Evolutionary conservation across 2,888 invertebrate genomes (phyloP).

Genomic region (Camptogramma bilineatum): DNA sequence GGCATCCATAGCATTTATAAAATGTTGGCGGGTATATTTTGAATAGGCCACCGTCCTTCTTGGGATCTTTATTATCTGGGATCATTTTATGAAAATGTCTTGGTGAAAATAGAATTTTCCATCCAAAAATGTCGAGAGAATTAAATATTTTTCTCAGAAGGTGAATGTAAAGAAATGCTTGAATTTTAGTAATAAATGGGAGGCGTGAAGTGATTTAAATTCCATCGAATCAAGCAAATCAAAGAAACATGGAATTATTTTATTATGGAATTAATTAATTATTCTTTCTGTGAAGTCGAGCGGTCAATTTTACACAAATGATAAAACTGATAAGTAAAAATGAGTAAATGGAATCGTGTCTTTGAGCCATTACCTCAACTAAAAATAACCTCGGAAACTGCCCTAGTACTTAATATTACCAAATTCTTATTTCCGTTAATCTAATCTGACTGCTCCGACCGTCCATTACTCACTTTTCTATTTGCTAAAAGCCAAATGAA

Average conservation of each 20-base stretch:
- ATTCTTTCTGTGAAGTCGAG: too few relatives aligned
- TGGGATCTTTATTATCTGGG: background rate
- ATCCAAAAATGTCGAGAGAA: background rate
- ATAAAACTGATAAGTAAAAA: too few relatives aligned
- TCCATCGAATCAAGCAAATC: too few relatives aligned
- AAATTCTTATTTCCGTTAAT: background rate
- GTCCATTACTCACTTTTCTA: conserved; percentile 19
- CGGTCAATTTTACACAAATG: too few relatives aligned
- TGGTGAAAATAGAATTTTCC: background rate
- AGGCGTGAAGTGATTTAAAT: background rate
- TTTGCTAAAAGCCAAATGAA: conserved; percentile 32
- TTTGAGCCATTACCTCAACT: too few relatives aligned
- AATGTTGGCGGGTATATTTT: background rate
- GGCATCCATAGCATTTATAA: background rate
- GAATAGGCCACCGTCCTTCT: background rate
- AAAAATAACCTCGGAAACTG: background rate
- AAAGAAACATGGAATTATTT: too few relatives aligned
- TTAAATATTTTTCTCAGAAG: background rate
- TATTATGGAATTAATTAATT: too few relatives aligned
- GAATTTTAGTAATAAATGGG: background rate
- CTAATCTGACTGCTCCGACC: background rate
- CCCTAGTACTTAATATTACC: background rate
- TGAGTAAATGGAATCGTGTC: too few relatives aligned
- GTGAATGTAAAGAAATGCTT: background rate
- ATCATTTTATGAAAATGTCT: background rate